Percentiles rank a stretch among this genome's conserved stretches.
Conservation (phyloP, 2,113 vertebrate genomes). For the Poeciliopsis prolifica region DNA sequence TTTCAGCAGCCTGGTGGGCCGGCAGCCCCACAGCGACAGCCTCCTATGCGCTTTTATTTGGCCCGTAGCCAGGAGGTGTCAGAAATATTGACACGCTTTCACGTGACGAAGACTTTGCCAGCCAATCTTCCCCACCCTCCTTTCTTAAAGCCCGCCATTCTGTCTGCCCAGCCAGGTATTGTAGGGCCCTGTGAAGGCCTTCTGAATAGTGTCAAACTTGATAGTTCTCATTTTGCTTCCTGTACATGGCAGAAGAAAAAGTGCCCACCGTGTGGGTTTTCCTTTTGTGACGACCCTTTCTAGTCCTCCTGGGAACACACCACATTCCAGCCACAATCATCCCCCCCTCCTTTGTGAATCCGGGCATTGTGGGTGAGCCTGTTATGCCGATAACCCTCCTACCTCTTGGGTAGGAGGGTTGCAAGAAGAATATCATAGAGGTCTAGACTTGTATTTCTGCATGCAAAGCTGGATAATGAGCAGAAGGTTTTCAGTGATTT, state of each 20-base stretch:
- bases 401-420: slow-evolving; percentile 67
- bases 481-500: slow-evolving; percentile 60
- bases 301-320: slow-evolving; percentile 81
- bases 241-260: slow-evolving; percentile 83
- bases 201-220: slow-evolving; percentile 88
- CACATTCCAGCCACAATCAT: slow-evolving; percentile 80
- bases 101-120: slow-evolving; percentile 81
- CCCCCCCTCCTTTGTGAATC: slow-evolving; percentile 70
- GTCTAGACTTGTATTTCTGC: slow-evolving; percentile 79
- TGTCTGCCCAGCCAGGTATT: slow-evolving; percentile 85
- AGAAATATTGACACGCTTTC: slow-evolving; percentile 86
- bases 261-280: slow-evolving; percentile 80
- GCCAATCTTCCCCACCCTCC: slow-evolving; percentile 62
- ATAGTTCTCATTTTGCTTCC: slow-evolving; percentile 86
- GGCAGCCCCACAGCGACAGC: slow-evolving; percentile 69
- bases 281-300: slow-evolving; percentile 74
- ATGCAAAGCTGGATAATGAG: slow-evolving; percentile 73
- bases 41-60: slow-evolving; percentile 79
- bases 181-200: slow-evolving; percentile 75
- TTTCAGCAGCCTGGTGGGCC: slow-evolving; percentile 66
- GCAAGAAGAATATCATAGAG: slow-evolving; percentile 73
- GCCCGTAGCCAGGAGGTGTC: slow-evolving; percentile 80
- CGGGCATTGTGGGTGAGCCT: slow-evolving; percentile 77
- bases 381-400: slow-evolving; percentile 76
- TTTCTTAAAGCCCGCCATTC: slow-evolving; percentile 80